Base-by-base conservation (phyloP, 2,113 vertebrate species). In the Sprattus sprattus region DNA sequence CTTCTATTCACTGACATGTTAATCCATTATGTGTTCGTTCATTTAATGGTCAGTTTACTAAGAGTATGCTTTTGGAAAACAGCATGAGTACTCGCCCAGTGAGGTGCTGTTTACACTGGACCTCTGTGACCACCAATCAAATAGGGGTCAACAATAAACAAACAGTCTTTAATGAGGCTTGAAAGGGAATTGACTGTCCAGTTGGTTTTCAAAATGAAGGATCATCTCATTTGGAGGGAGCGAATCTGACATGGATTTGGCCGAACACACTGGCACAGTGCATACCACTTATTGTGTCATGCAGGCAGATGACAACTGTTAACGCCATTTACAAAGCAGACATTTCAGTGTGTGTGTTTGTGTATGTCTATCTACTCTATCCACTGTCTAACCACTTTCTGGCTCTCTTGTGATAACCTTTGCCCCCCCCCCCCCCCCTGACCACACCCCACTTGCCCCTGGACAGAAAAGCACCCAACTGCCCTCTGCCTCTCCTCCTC, bases 401-500 rank as follows among this genome's bases (percentile, higher is more conserved):
- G 25, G 64, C 64, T 28, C 64, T 28, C 25, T 71, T 71, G 8
- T 28, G 64, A 71, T 71, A 71, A 10, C 64, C 25, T 11, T 71
- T 71, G 64, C 11, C 32, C 9, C 32, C 32, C 64, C n/a, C 64
- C 25, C 64, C 7, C 25, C 22, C 25, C 64, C 64, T 25, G n/a
- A 9, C 64, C 64, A 10, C 64, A 20, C 22, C 64, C 25, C 64
- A 71, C 64, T 28, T 71, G n/a, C 25, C 64, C 64, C 64, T 71
- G 64, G 57, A 71, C 64, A 71, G n/a, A 71, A 28, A 25, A 28
- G 64, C 64, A 28, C 64, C 64, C 64, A n/a, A 71, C n/a, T 28
- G 64, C 87, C 85, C 85, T 89, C 87, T 82, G 82, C 86, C 81
- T 88, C 87, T 84, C 86, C 88, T 28, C 81, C 81, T 47, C 87